Evolutionary conservation across 1,140 invertebrate species (phyloP).

Genomic region (Tribolium madens): DNA sequence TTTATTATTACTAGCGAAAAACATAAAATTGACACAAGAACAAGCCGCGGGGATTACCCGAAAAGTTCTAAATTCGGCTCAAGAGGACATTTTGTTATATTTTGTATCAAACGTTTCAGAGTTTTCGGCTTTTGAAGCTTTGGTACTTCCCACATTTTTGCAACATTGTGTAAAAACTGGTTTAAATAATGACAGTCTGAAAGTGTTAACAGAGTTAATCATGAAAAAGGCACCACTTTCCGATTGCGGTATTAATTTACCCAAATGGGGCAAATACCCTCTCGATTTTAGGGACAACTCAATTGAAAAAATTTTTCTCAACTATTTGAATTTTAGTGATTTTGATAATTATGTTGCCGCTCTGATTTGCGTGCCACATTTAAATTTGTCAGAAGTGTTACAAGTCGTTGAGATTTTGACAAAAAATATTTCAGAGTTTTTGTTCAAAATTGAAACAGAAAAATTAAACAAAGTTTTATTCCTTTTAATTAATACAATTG

Average conservation of each 20-base stretch:
- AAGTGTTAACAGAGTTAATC: slow-evolving; percentile 77
- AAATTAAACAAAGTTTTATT: slow-evolving; percentile 65
- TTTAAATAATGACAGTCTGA: slow-evolving; percentile 69
- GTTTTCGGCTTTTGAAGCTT: slow-evolving; percentile 78
- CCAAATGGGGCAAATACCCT: slow-evolving; percentile 75
- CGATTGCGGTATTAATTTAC: slow-evolving; percentile 70
- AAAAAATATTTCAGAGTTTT: background rate
- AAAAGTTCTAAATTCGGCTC: slow-evolving; percentile 70
- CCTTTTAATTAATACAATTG: slow-evolving; percentile 69
- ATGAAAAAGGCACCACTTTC: slow-evolving; percentile 74
- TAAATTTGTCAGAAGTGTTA: slow-evolving; percentile 62
- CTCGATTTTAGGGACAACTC: slow-evolving; percentile 69
- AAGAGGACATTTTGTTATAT: slow-evolving; percentile 70
- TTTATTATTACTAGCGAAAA: slow-evolving; percentile 72
- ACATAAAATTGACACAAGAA: slow-evolving; percentile 76
- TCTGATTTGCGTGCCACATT: slow-evolving; percentile 73
- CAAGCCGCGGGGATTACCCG: slow-evolving; percentile 74
- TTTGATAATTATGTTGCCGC: slow-evolving; percentile 68
- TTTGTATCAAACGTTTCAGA: slow-evolving; percentile 75
- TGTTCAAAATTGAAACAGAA: slow-evolving; percentile 13
- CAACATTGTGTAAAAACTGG: slow-evolving; percentile 70
- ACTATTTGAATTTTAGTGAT: slow-evolving; percentile 13
- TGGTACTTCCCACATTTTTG: slow-evolving; percentile 78
- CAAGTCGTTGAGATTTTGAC: background rate
- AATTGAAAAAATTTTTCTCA: slow-evolving; percentile 63